These are phyloP conservation scores for Acestrorhynchus altus DNA, from an alignment of 2,797 vertebrate genomes.

Conservation along the genomic window DNA sequence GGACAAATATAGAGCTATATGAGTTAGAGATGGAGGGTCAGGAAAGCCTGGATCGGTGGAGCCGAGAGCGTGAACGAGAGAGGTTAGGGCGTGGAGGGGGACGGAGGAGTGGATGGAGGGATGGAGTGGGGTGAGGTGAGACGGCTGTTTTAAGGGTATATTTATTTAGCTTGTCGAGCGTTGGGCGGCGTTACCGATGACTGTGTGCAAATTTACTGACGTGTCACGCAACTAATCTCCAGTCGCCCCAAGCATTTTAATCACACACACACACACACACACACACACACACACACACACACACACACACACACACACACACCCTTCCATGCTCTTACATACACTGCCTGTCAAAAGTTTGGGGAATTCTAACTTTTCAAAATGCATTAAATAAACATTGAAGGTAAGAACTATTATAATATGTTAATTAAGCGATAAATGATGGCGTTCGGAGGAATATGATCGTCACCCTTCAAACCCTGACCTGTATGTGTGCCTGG, in stretches of 20 bases:
- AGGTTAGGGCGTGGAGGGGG: not conserved
- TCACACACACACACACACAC: not conserved
- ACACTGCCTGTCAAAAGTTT: not conserved
- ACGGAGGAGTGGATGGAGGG: not conserved
- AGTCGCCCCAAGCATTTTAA: slow-evolving; percentile 35
- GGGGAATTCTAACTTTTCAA: not conserved
- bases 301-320: not conserved
- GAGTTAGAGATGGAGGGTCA: not conserved
- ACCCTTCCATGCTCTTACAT: not conserved
- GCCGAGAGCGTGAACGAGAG: not conserved
- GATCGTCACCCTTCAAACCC: too few species aligned
- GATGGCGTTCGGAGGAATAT: too few species aligned
- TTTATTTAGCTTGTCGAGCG: slow-evolving; percentile 47
- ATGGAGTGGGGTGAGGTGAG: slow-evolving; percentile 20
- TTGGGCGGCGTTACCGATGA: slow-evolving; percentile 47
- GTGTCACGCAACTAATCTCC: slow-evolving; percentile 28
- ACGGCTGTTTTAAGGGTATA: slow-evolving; percentile 53
- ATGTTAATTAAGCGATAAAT: too few species aligned
- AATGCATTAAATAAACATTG: not conserved
- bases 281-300: not conserved
- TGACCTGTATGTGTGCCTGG: too few species aligned
- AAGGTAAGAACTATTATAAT: too few species aligned
- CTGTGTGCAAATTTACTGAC: slow-evolving; percentile 36
- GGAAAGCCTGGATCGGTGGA: not conserved
- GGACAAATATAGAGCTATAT: not conserved